Percentiles rank a stretch among this genome's conserved stretches.
These are phyloP conservation scores for Lepidurus packardi DNA, from an alignment of 1,140 invertebrate genomes.

Conservation along the genomic window DNA sequence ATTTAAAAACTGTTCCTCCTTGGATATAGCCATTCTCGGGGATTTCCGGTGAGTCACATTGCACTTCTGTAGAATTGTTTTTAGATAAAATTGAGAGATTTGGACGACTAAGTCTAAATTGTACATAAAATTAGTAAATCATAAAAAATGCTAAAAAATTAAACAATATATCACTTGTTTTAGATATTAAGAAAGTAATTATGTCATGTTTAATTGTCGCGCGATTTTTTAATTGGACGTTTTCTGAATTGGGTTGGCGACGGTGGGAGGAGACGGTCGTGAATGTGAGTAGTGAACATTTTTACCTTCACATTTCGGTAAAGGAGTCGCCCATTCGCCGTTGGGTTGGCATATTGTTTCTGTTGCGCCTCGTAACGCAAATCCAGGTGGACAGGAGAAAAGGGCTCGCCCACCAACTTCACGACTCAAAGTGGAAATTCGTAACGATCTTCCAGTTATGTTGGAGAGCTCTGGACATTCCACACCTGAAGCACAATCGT, in stretches of 20 bases:
- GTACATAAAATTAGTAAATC: background rate
- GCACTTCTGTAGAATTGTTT: slow-evolving; percentile 57
- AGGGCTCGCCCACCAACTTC: slow-evolving; percentile 68
- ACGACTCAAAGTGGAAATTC: slow-evolving; percentile 62
- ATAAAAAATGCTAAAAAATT: background rate
- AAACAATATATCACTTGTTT: background rate
- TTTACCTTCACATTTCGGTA: slow-evolving; percentile 65
- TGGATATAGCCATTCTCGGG: slow-evolving; percentile 71
- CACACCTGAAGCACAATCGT: slow-evolving; percentile 49
- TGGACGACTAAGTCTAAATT: background rate
- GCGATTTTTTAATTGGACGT: no score
- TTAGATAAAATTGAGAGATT: background rate
- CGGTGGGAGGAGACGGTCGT: background rate
- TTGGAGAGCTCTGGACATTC: slow-evolving; percentile 65
- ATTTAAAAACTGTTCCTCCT: slow-evolving; percentile 64
- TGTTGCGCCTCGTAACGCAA: slow-evolving; percentile 62
- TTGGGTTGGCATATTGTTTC: slow-evolving; percentile 68
- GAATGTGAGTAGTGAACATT: slow-evolving; percentile 30
- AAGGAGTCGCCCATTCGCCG: slow-evolving; percentile 70
- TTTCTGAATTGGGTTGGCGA: background rate
- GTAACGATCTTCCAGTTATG: slow-evolving; percentile 53
- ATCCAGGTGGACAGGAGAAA: slow-evolving; percentile 72
- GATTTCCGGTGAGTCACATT: slow-evolving; percentile 60
- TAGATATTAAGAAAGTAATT: no score
- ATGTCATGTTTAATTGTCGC: no score